Base-by-base conservation (phyloP, 2,888 invertebrate genomes). In the Orthosia gracilis region DNA sequence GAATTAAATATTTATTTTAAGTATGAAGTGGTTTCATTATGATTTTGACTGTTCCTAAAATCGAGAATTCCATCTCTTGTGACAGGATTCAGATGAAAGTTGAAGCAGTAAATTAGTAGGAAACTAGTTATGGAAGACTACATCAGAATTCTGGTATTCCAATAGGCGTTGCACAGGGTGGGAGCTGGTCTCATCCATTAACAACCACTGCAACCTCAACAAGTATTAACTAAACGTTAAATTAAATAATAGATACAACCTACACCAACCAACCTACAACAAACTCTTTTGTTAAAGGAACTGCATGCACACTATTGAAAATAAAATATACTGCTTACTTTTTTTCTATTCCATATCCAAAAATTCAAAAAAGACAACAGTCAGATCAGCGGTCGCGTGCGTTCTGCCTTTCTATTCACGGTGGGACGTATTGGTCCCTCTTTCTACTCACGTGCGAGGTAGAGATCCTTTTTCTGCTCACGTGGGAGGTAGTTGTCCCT, bases 1-100 rank as follows among this genome's bases (percentile, higher is more conserved):
- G 13, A 82, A 82, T 67, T 77, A 77, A 82, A 77, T 82, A 82
- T 77, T 82, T 82, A 77, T 82, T 77, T 9, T 82, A 61, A 55
- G 55, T 59, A 50, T 23, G 18, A n/a, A n/a, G 2, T 76, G 17
- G 54, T 75, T 81, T 57, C 17, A 54, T 69, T 69, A 9, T 58
- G 2, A 9, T 18, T 7, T 45, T 18, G 4, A 11, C 4, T 57
- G 21, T 23, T 18, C 17, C 4, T 40, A 26, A 17, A 57, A 23
- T 40, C 9, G 15, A n/a, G 21, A 11, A 23, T 15, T 55, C 54
- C 54, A 40, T 1, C 40, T 21, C 2, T 23, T n/a, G n/a, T n/a
- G n/a, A n/a, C n/a, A n/a, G n/a, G n/a, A n/a, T n/a, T 55, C 13
- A 21, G 1, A 40, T 55, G 23, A 23, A 55, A 55, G 54, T 55